Base-by-base conservation (phyloP, 37 sponge, comb jelly and placozoan species). In the Halisarca cf. caerulea region DNA sequence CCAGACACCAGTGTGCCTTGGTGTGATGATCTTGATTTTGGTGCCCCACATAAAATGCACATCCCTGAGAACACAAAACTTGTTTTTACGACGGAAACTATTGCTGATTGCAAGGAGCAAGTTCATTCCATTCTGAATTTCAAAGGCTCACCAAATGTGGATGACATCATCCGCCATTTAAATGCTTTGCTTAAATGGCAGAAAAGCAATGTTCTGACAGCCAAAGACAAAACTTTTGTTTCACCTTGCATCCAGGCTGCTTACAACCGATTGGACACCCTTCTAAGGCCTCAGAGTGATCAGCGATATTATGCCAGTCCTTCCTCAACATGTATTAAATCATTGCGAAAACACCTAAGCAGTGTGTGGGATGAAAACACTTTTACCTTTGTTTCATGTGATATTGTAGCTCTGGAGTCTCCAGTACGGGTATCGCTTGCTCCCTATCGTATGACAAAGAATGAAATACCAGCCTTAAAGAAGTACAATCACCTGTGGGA, bases 331-430 rank as follows among this genome's bases (percentile, higher is more conserved):
- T n/a, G n/a, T n/a, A n/a, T n/a, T n/a, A 47, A 11, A 11, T 47
- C 51, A 47, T 4, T 47, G 11, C 6, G 51, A 11, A 47, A 47
- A 47, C 21, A 74, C 15, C 3, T 24, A 21, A 24, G 1, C 7
- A 37, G 32, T 15, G 45, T 74, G 21, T 74, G 77, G 77, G 77
- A 74, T 74, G 77, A 74, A 38, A 74, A 41, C 25, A 21, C 0
- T 44, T 42, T 42, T 5, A n/a, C 36, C 20, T 74, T 74, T 37
- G 7, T 3, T 20, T 18, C 17, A 74, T 25, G 11, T 40, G 45
- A 41, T 2, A 40, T 41, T 20, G 44, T 74, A 18, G 42, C 77
- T 24, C 42, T 74, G 1, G 23, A 38, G 21, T n/a, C 51, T 14
- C 51, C 42, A 4, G 21, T n/a, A 2, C 17, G 36, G 38, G 51